phyloP scores from a whole-genome alignment of 2,797 vertebrate species.

The Furcifer pardalis region DNA sequence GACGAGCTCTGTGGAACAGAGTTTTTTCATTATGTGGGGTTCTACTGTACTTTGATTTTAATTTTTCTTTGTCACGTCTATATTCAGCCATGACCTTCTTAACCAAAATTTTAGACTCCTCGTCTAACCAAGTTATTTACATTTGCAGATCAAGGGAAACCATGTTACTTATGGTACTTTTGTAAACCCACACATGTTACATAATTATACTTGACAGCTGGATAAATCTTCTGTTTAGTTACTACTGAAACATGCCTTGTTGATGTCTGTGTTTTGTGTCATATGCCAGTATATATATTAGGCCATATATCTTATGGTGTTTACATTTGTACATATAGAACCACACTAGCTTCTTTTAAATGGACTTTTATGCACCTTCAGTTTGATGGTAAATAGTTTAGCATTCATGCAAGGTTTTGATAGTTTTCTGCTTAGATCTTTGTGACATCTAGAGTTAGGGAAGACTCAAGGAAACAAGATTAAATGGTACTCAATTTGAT shows the following conservation, averaged over 20 bases:
- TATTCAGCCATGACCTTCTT: neutral
- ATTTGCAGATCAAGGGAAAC: slow-evolving; percentile 1
- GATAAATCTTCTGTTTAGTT: neutral
- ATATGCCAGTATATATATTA: slow-evolving; percentile 6
- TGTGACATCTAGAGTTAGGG: neutral
- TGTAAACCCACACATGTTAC: neutral
- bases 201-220: neutral
- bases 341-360: neutral
- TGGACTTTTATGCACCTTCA: too few species aligned
- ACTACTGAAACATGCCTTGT: neutral
- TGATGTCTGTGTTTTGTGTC: neutral
- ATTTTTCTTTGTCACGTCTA: neutral
- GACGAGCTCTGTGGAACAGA: too few species aligned
- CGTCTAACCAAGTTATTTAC: neutral
- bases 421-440: neutral
- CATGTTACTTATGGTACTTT: neutral
- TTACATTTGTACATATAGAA: neutral
- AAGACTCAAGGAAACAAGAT: neutral
- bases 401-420: neutral
- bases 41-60: neutral
- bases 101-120: neutral
- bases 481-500: neutral
- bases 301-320: neutral
- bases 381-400: too few species aligned
- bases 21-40: too few species aligned